A percentile compares a stretch with the other conserved stretches of the same genome.
Conservation (phyloP, 1,140 invertebrate genomes). For the Carcinoscorpius rotundicauda region DNA sequence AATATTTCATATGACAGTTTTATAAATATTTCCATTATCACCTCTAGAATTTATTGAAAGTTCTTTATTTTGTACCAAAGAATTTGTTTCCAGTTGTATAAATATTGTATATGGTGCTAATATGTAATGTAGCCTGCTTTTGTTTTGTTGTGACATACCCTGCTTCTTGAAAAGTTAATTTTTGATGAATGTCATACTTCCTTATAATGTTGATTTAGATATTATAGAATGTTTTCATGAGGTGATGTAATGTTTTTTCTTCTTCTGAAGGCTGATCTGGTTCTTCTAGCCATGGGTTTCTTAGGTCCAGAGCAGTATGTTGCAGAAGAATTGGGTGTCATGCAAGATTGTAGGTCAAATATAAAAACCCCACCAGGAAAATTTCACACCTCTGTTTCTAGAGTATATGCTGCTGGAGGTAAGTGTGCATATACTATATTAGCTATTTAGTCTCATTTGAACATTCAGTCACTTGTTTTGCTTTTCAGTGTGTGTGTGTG, state of each 20-base stretch:
- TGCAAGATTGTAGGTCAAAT: slow-evolving; percentile 82
- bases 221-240: background rate
- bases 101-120: no score
- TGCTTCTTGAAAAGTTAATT: background rate
- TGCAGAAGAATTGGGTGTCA: slow-evolving; percentile 64
- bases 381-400: slow-evolving; percentile 67
- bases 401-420: slow-evolving; percentile 94
- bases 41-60: no score
- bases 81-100: no score
- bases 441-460: no score
- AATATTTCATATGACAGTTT: no score
- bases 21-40: no score
- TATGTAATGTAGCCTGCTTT: no score
- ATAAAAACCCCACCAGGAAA: slow-evolving; percentile 62
- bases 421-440: slow-evolving; percentile 24
- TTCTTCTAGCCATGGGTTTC: slow-evolving; percentile 97
- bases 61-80: no score
- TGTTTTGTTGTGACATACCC: background rate
- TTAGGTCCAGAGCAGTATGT: slow-evolving; percentile 88
- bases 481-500: no score
- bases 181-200: background rate
- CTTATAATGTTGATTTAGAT: background rate
- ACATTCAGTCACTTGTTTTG: no score
- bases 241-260: slow-evolving; percentile 72
- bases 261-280: slow-evolving; percentile 70